Evolutionary conservation across 2,113 vertebrate species (phyloP), one percentile per base, ranked within the genome.

Genomic region (Mormyrus lacerda): DNA sequence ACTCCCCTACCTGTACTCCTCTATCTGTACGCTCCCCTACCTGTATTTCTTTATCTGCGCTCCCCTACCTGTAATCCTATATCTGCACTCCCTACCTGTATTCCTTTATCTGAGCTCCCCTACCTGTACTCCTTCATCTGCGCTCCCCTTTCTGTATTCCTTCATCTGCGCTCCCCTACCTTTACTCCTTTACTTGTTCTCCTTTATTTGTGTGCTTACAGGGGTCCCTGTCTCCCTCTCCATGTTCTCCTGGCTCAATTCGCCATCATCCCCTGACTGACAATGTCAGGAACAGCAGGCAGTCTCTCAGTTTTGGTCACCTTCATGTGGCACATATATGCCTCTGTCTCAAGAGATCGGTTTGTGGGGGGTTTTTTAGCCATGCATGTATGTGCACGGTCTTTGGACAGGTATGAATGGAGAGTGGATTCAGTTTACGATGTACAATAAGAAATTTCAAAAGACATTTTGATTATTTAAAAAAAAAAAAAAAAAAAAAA

Each of bases 61-160:
- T 19, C 51, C 4, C 4, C 17, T 55, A 55, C 51, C 51, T 55
- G 17, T 21, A 19, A 17, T 55, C 51, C 51, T 55, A 5, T 55
- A 55, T 1, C 53, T 21, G 19, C 44, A 15, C 53, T 31, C 21
- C 73, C 10, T 31, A 82, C 88, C 8, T 11, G 3, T 21, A 1
- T 48, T 55, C 24, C 39, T 65, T 35, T 58, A 31, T 17, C 27
- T 21, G 7, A 2, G 2, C 69, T 48, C 24, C 1, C 88, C 73
- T 19, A 83, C 76, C 31, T 11, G 15, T 2, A 44, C 19, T 83
- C 44, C 58, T 48, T 10, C n/a, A 35, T 31, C 27, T 39, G 3
- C 1, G 3, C 47, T 8, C 91, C 91, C 91, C 93, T 93, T 91
- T 90, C 90, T 83, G 39, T 76, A 31, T 35, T 44, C 17, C 45